phyloP scores from a whole-genome alignment of 2,888 invertebrate genomes.

The Athalia circularis region DNA sequence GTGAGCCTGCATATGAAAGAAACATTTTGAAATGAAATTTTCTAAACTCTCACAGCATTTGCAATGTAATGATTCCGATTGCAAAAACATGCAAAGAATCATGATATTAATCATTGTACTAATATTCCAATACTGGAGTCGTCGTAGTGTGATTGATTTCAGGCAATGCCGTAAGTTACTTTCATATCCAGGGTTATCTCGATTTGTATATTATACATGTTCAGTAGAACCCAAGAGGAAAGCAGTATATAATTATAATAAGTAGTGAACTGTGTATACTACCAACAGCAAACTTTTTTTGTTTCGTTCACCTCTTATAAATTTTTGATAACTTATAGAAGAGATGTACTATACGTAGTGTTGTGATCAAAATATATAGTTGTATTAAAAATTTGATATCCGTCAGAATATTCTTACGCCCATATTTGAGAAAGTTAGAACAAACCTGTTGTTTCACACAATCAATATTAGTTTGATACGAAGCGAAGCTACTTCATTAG shows the following conservation, averaged over 20 bases:
- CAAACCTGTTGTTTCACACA: neutral
- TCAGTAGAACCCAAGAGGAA: constrained; percentile 45
- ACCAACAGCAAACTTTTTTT: neutral
- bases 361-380: neutral
- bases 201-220: constrained; percentile 18
- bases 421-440: neutral
- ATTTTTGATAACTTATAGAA: neutral
- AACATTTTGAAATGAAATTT: constrained; percentile 16
- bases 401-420: neutral
- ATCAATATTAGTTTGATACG: neutral
- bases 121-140: neutral
- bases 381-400: neutral
- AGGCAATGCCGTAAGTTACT: constrained; percentile 12
- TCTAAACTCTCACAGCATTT: neutral
- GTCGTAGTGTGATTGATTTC: constrained; percentile 24
- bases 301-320: neutral
- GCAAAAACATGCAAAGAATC: constrained; percentile 21
- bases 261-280: constrained; percentile 14
- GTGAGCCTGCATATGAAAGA: constrained; percentile 38
- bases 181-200: constrained; percentile 36
- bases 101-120: neutral
- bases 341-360: constrained; percentile 28
- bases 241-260: constrained; percentile 26
- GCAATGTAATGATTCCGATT: constrained; percentile 3
- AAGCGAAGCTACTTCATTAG: neutral